These are phyloP conservation scores for Saturnia pavonia DNA, from an alignment of 2,888 invertebrate genomes.

Conservation along the genomic window DNA sequence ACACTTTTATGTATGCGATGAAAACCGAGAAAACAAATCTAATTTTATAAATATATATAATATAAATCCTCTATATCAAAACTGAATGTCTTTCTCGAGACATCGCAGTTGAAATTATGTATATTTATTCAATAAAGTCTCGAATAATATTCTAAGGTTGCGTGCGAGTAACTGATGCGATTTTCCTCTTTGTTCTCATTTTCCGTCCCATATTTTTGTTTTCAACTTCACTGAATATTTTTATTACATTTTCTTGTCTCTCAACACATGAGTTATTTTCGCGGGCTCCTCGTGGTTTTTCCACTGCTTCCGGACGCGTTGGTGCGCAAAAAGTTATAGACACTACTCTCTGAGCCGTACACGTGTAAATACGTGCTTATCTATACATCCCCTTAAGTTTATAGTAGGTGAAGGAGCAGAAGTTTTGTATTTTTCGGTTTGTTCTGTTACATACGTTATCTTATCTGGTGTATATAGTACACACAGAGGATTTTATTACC, in stretches of 20 bases:
- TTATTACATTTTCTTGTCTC: slow-evolving; percentile 71
- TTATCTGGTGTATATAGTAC: neutral
- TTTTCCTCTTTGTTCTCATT: slow-evolving; percentile 67
- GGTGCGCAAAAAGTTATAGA: slow-evolving; percentile 45
- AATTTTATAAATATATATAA: slow-evolving; percentile 21
- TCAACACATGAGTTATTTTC: slow-evolving; percentile 64
- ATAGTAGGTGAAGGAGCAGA: slow-evolving; percentile 10
- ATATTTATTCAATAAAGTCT: slow-evolving; percentile 74
- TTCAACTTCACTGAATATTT: slow-evolving; percentile 73
- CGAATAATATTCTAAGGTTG: slow-evolving; percentile 67
- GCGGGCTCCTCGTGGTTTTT: slow-evolving; percentile 44
- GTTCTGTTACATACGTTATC: neutral
- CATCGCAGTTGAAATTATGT: slow-evolving; percentile 67
- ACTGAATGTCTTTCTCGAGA: slow-evolving; percentile 55
- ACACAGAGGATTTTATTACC: neutral
- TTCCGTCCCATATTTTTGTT: slow-evolving; percentile 72
- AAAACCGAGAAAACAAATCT: slow-evolving; percentile 1
- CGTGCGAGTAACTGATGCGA: slow-evolving; percentile 66
- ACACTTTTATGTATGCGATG: slow-evolving; percentile 11
- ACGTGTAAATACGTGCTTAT: slow-evolving; percentile 30
- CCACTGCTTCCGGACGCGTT: slow-evolving; percentile 44
- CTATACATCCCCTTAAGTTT: slow-evolving; percentile 21
- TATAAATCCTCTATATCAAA: slow-evolving; percentile 28
- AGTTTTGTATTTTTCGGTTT: neutral
- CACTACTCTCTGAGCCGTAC: slow-evolving; percentile 37